phyloP scores from a whole-genome alignment of 2,797 vertebrate genomes.

The Xyrichtys novacula region DNA sequence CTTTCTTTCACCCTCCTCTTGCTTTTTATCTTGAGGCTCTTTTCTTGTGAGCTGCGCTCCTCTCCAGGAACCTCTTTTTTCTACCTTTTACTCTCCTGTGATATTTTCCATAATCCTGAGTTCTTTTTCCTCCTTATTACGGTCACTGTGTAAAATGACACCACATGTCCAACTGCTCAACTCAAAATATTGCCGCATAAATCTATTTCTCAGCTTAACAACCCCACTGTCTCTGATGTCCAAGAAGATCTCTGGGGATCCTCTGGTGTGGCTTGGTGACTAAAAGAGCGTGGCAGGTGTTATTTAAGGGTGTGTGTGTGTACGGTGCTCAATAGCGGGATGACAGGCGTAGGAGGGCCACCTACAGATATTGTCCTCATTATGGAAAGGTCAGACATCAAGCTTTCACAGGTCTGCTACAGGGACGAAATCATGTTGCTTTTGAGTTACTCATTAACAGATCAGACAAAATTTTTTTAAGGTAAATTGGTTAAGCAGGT shows the following conservation, averaged over 20 bases:
- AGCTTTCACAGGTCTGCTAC: conserved; percentile 6
- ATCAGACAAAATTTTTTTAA: not conserved
- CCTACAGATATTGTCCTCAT: conserved; percentile 54
- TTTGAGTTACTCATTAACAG: conserved; percentile 9
- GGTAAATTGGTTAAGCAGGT: not conserved
- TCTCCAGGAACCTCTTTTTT: conserved; percentile 34
- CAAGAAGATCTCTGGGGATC: conserved; percentile 25
- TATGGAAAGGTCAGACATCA: conserved; percentile 50
- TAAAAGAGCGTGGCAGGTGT: conserved; percentile 29
- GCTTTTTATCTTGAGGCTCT: conserved; percentile 19
- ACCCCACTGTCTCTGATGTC: conserved; percentile 8
- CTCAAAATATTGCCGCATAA: conserved; percentile 40
- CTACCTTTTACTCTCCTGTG: conserved; percentile 9
- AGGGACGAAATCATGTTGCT: conserved; percentile 28
- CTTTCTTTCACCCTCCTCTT: conserved; percentile 48
- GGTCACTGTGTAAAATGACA: conserved; percentile 16
- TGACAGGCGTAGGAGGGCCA: conserved; percentile 27
- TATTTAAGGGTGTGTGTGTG: conserved; percentile 36
- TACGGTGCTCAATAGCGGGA: conserved; percentile 20
- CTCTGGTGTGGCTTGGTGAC: conserved; percentile 14
- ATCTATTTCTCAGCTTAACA: conserved; percentile 26
- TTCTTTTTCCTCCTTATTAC: conserved; percentile 39
- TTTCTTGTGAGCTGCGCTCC: conserved; percentile 31
- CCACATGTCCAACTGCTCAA: conserved; percentile 37
- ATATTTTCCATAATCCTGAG: conserved; percentile 4